These are phyloP conservation scores for Mesoligia furuncula DNA, from an alignment of 2,888 invertebrate genomes.

Conservation along the genomic window DNA sequence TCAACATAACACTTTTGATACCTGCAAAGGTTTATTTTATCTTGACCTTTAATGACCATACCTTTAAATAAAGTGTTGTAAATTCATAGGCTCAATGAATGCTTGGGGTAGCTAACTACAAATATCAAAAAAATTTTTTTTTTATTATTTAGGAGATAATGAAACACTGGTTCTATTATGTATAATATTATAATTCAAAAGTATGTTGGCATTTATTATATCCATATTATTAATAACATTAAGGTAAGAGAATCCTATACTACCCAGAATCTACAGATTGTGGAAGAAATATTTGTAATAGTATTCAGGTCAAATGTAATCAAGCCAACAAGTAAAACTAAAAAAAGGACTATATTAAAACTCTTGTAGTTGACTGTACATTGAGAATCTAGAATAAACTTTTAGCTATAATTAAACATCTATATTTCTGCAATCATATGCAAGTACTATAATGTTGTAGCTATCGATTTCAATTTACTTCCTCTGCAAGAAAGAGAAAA, in stretches of 20 bases:
- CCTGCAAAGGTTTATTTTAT: not conserved
- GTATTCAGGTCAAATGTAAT: slow-evolving; percentile 12
- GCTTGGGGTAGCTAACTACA: not conserved
- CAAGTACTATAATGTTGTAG: slow-evolving; percentile 46
- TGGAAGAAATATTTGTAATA: slow-evolving; percentile 22
- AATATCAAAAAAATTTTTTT: not conserved
- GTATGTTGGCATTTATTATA: slow-evolving; percentile 45
- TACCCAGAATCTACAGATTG: slow-evolving; percentile 43
- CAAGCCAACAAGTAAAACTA: slow-evolving; percentile 19
- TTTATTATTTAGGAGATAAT: not conserved
- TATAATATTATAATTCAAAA: slow-evolving; percentile 58
- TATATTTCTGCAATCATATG: slow-evolving; percentile 52
- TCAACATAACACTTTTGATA: not conserved
- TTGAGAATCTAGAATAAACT: slow-evolving; percentile 35
- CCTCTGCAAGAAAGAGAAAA: slow-evolving; percentile 56
- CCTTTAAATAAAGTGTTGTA: not conserved
- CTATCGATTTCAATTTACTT: slow-evolving; percentile 55
- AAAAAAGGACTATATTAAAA: slow-evolving; percentile 13
- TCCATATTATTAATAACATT: slow-evolving; percentile 40
- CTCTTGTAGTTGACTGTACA: slow-evolving; percentile 25
- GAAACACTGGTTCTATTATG: slow-evolving; percentile 32
- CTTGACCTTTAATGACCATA: not conserved
- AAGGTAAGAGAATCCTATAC: slow-evolving; percentile 35
- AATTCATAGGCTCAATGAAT: not conserved
- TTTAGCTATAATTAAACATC: slow-evolving; percentile 36